A percentile compares a stretch with the other conserved stretches of the same genome.
Evolutionary conservation across 2,888 invertebrate genomes (phyloP).

Genomic region (Muschampia plurimacula): DNA sequence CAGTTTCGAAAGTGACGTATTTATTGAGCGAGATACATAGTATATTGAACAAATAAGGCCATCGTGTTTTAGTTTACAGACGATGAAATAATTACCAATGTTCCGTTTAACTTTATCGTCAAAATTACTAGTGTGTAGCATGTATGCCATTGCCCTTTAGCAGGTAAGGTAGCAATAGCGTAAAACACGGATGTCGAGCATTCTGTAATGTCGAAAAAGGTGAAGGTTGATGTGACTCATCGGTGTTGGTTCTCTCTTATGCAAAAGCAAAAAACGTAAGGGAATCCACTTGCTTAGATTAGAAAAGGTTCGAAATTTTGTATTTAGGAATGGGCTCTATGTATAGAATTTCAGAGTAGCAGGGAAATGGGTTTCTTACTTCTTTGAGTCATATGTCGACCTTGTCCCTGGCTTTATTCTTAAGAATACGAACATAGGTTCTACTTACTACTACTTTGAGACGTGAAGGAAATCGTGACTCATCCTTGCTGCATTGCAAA

Average conservation of each 20-base stretch:
- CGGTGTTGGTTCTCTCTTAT: slow-evolving; percentile 13
- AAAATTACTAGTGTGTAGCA: neutral
- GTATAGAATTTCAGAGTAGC: neutral
- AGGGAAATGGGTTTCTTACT: neutral
- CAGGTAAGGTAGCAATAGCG: slow-evolving; percentile 19
- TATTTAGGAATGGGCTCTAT: neutral
- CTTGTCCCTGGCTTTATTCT: neutral
- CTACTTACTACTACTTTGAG: neutral
- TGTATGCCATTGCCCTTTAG: slow-evolving; percentile 22
- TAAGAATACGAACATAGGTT: too few species aligned
- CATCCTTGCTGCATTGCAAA: neutral
- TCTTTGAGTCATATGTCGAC: neutral
- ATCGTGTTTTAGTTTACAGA: neutral
- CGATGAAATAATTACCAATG: neutral
- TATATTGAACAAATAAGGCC: neutral
- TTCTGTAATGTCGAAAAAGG: slow-evolving; percentile 30
- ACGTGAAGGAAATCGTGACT: neutral
- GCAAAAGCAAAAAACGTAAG: slow-evolving; percentile 4
- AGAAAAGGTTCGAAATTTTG: slow-evolving; percentile 9
- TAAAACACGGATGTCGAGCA: slow-evolving; percentile 27
- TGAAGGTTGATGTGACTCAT: slow-evolving; percentile 35
- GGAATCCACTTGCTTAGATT: neutral
- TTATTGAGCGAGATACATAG: neutral
- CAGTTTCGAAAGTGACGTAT: neutral
- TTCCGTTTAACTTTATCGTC: slow-evolving; percentile 12